Conservation (phyloP, 2,888 invertebrate species). For the Drosophila conformis region DNA sequence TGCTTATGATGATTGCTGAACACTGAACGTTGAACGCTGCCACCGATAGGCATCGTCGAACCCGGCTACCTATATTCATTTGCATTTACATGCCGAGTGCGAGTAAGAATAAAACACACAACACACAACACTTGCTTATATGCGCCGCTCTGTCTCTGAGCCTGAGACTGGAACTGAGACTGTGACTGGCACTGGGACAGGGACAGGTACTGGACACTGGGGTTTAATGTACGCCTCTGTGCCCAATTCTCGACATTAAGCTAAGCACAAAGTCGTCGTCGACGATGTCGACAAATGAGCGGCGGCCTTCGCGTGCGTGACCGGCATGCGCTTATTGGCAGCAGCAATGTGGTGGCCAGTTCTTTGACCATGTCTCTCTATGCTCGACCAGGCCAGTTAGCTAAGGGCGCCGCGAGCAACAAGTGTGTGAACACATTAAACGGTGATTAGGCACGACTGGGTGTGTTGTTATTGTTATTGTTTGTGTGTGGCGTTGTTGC, state of each 20-base stretch:
- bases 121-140: constrained; percentile 27
- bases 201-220: constrained; percentile 17
- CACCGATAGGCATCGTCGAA: constrained; percentile 57
- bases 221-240: constrained; percentile 68
- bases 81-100: constrained; percentile 51
- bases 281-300: constrained; percentile 34
- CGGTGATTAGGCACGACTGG: constrained; percentile 67
- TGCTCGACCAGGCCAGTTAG: constrained; percentile 34
- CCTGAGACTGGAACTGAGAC: constrained; percentile 11
- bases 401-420: constrained; percentile 76
- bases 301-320: constrained; percentile 83
- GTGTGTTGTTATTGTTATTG: constrained; percentile 15
- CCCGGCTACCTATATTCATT: constrained; percentile 41
- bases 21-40: constrained; percentile 21
- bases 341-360: constrained; percentile 48
- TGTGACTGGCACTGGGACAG: constrained; percentile 12
- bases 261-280: constrained; percentile 30
- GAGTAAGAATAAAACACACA: constrained; percentile 6
- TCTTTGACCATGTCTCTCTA: constrained; percentile 59
- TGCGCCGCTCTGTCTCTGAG: constrained; percentile 40
- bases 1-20: constrained; percentile 65
- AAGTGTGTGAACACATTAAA: constrained; percentile 78
- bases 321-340: constrained; percentile 73
- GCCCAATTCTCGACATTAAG: constrained; percentile 63
- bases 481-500: constrained; percentile 18